Percentiles rank a stretch among this genome's conserved stretches.
Evolutionary conservation across 2,797 vertebrate genomes (phyloP).

Genomic region (Mus minutoides): DNA sequence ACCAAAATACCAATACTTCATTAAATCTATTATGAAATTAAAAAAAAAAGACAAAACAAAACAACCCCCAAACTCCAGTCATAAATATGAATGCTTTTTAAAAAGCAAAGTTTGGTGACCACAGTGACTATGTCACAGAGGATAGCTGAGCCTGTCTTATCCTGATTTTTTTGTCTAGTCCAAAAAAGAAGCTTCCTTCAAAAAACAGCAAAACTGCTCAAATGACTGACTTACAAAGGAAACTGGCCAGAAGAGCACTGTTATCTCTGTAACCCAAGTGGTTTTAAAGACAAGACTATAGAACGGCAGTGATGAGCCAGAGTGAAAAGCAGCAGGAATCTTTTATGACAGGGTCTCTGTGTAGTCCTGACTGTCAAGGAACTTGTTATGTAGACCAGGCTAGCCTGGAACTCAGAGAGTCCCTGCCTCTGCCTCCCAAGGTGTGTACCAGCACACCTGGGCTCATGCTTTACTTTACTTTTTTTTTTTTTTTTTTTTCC

Average conservation of each 20-base stretch:
- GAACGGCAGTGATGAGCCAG: neutral
- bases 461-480: neutral
- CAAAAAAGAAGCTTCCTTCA: slow-evolving; percentile 64
- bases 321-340: neutral
- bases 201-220: neutral
- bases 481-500: no score
- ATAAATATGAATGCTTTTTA: slow-evolving; percentile 57
- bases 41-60: neutral
- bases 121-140: slow-evolving; percentile 23
- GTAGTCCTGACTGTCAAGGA: neutral
- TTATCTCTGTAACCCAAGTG: neutral
- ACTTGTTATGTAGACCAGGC: neutral
- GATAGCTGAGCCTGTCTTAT: slow-evolving; percentile 53
- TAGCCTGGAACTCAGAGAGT: neutral
- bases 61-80: slow-evolving; percentile 1
- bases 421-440: neutral
- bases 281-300: slow-evolving; percentile 5
- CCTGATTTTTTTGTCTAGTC: slow-evolving; percentile 58
- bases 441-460: neutral
- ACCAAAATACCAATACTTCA: slow-evolving; percentile 7
- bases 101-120: slow-evolving; percentile 46
- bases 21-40: slow-evolving; percentile 53
- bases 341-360: neutral
- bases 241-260: slow-evolving; percentile 41
- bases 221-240: slow-evolving; percentile 55